Evolutionary conservation across 1,140 invertebrate species (phyloP), one percentile per base, ranked within the genome.

Genomic region (Zaprionus ornatus): DNA sequence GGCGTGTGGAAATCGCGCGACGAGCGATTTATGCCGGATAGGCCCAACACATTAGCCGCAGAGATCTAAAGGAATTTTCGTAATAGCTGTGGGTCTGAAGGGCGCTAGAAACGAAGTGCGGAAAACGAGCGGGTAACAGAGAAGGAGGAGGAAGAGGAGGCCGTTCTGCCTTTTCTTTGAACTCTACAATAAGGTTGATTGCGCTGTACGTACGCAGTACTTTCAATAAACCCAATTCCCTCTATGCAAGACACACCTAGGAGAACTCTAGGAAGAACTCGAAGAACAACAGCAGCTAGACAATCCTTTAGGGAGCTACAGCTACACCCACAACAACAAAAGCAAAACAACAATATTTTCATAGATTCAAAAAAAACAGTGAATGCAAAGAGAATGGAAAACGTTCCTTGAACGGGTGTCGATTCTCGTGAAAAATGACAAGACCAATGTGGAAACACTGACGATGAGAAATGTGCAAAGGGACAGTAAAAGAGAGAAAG

Each of bases 371-470:
- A 83, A 71, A 72, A 71, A 59, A 68, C 29, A 40, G 35, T 32
- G 62, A 19, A 13, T 19, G 4, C n/a, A 13, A 13, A 59, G 12
- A 17, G 29, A 32, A 32, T 32, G 29, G 9, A 32, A 32, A 32
- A 32, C 9, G 29, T 32, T 32, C 9, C 29, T 32, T 32, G 29
- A 32, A 67, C 64, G 84, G 74, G 84, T 88, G 84, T 88, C 84
- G 84, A 84, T 88, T 88, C 84, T 57, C 21, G 71, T 80, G 84
- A 88, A 88, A 88, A 90, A 90, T 88, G 84, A 88, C 68, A 74
- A 74, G 71, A 74, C 66, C 69, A 72, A 69, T 59, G 60, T 69
- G 57, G 35, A 29, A 67, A 61, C 60, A 56, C 56, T 57, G 45
- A 32, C 72, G 72, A 70, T 82, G 83, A 73, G 80, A 87, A 88